These are phyloP conservation scores for Acronicta psi DNA, from an alignment of 2,888 invertebrate species.

Conservation along the genomic window DNA sequence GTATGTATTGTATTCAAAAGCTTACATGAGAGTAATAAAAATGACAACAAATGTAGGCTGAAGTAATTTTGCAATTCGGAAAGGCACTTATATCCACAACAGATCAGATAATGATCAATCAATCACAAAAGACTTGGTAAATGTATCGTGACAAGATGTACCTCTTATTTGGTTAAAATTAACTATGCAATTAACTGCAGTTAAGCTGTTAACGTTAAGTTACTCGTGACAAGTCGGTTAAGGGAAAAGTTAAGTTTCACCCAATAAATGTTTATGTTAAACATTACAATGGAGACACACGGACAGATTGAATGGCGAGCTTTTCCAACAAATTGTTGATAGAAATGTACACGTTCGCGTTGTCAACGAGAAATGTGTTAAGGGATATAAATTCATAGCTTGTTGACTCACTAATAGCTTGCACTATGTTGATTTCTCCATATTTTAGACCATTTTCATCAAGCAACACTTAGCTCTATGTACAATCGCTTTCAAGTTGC, in stretches of 20 bases:
- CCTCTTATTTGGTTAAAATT: constrained; percentile 45
- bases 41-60: not conserved
- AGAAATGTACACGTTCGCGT: not conserved
- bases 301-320: not conserved
- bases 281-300: constrained; percentile 29
- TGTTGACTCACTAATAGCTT: too few relatives aligned
- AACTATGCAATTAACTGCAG: constrained; percentile 48
- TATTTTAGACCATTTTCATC: too few relatives aligned
- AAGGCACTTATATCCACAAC: constrained; percentile 16
- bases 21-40: too few relatives aligned
- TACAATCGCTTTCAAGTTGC: too few relatives aligned
- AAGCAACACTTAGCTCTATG: too few relatives aligned
- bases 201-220: constrained; percentile 45
- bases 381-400: too few relatives aligned
- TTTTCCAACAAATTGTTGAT: not conserved
- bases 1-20: too few relatives aligned
- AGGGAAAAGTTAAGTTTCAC: constrained; percentile 56
- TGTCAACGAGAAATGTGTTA: too few relatives aligned
- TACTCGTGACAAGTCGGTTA: constrained; percentile 53
- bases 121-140: constrained; percentile 29
- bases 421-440: too few relatives aligned
- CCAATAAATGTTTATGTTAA: constrained; percentile 50
- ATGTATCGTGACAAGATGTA: constrained; percentile 33
- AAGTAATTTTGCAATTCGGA: not conserved
- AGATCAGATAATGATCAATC: constrained; percentile 27